Conservation (phyloP, 2,797 vertebrate genomes). For the Hirundo rustica region DNA sequence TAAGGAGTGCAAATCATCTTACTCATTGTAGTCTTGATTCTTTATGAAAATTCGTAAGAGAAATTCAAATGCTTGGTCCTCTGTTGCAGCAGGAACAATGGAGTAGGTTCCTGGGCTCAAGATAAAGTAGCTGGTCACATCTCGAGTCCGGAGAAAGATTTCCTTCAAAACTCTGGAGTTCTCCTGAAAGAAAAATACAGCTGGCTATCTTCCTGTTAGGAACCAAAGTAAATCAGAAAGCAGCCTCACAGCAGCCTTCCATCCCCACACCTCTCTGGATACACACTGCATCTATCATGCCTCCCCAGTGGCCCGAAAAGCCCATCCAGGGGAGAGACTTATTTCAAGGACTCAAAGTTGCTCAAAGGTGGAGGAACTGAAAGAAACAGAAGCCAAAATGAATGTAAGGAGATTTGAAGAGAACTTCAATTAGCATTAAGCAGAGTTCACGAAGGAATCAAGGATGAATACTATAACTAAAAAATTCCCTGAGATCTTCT, state of each 20-base stretch:
- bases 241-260: neutral
- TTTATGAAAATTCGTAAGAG: constrained; percentile 73
- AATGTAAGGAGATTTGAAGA: neutral
- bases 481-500: neutral
- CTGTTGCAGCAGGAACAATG: neutral
- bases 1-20: neutral
- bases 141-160: neutral
- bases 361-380: neutral
- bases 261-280: neutral
- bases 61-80: constrained; percentile 53
- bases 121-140: constrained; percentile 45
- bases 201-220: neutral
- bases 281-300: neutral
- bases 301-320: neutral
- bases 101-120: constrained; percentile 72
- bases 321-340: neutral
- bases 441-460: neutral
- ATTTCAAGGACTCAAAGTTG: neutral
- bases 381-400: neutral
- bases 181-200: constrained; percentile 46
- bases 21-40: constrained; percentile 51
- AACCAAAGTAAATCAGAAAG: constrained; percentile 2
- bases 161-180: constrained; percentile 14
- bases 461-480: neutral
- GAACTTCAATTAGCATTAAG: neutral